Evolutionary conservation across 2,888 invertebrate genomes (phyloP), one percentile per base, ranked within the genome.

Genomic region (Apodemia hepburni): DNA sequence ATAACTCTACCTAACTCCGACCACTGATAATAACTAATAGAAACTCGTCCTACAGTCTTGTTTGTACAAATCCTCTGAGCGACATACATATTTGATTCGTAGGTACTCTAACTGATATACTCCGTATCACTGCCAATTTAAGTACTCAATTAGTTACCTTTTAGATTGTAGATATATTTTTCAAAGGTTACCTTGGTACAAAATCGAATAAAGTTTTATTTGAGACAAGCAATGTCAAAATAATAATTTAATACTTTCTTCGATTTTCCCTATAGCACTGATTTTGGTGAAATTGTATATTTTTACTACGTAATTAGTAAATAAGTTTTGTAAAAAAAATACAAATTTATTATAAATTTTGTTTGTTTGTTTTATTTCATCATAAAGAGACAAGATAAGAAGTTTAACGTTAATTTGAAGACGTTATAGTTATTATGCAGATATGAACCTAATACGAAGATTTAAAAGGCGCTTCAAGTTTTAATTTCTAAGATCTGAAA

Each of bases 121-220:
- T 42, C 42, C 5, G 6, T 42, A 42, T 42, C 42, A 42, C 42
- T 42, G 42, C 42, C 42, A 15, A 42, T 42, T 12, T 15, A 49
- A 12, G 12, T 54, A 22, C 22, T 18, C 15, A 12, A 54, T 27
- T 61, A 66, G 63, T 64, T 66, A 66, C 60, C 62, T 62, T 61
- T 60, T 63, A 59, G 29, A 29, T 63, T 65, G 15, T 63, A 71
- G 68, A 68, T 63, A 63, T 66, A 74, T 76, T 79, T 82, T 80
- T 79, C 78, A 81, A 81, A 79, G 80, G 81, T 83, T 82, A 79
- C 80, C 75, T 67, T 64, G 65, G 65, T 69, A 67, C 65, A 65
- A 61, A 65, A 66, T 69, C 64, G 67, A 58, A 62, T 65, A 65
- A 69, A 72, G 70, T 72, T 66, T 70, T 59, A 59, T 60, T 65